These are phyloP conservation scores for Hypotaenidia okinawae DNA, from an alignment of 2,797 vertebrate genomes.

Conservation along the genomic window DNA sequence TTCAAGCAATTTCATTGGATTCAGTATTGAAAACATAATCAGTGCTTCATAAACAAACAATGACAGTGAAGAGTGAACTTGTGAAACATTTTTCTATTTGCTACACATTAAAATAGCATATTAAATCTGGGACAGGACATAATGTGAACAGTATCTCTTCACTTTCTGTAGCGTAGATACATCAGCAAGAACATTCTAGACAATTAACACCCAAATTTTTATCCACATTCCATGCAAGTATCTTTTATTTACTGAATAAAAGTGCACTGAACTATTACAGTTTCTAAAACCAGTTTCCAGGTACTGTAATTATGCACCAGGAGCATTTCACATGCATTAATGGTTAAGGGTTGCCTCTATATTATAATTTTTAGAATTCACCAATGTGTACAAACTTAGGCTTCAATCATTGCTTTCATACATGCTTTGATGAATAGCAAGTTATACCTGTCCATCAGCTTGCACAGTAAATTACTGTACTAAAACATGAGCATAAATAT, in stretches of 20 bases:
- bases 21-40: not conserved
- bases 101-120: not conserved
- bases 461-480: not conserved
- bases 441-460: not conserved
- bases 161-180: not conserved
- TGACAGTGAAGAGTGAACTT: not conserved
- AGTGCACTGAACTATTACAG: not conserved
- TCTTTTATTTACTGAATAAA: not conserved
- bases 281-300: not conserved
- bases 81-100: not conserved
- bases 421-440: not conserved
- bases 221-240: not conserved
- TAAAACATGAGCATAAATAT: not conserved
- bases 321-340: not conserved
- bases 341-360: not conserved
- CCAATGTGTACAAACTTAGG: not conserved
- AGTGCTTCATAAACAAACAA: not conserved
- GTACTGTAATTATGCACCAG: not conserved
- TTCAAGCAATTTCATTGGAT: not conserved
- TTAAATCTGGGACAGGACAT: not conserved
- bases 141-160: not conserved
- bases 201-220: not conserved
- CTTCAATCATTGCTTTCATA: not conserved
- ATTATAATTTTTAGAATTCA: not conserved
- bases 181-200: not conserved